Conservation (phyloP, 2,888 invertebrate species). For the Trichopoda pennipes region DNA sequence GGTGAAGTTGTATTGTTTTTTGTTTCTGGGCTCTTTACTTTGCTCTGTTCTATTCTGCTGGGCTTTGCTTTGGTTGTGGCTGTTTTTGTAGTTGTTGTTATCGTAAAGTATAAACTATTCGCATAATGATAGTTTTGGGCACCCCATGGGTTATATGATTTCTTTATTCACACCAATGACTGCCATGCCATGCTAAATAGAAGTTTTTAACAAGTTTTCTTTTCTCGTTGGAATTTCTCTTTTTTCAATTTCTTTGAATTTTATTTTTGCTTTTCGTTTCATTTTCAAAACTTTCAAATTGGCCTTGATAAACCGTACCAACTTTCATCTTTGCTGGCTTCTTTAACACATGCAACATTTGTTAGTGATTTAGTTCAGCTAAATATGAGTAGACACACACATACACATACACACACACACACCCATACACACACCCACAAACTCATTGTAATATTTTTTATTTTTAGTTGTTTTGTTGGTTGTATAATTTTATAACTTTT, state of each 20-base stretch:
- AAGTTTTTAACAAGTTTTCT: slow-evolving; percentile 64
- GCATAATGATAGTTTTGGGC: slow-evolving; percentile 31
- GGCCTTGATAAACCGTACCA: slow-evolving; percentile 57
- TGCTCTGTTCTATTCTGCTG: slow-evolving; percentile 3
- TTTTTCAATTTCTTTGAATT: background rate
- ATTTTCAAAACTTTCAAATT: slow-evolving; percentile 51
- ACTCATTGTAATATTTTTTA: background rate
- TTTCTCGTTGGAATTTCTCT: slow-evolving; percentile 28
- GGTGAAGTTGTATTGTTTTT: slow-evolving; percentile 38
- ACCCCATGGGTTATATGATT: slow-evolving; percentile 46
- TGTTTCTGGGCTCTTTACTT: background rate
- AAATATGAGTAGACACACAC: too few relatives aligned
- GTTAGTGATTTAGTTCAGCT: background rate
- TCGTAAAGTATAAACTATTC: slow-evolving; percentile 12
- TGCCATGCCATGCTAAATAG: slow-evolving; percentile 41
- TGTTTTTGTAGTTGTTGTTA: too few relatives aligned
- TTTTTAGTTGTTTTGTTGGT: slow-evolving; percentile 32
- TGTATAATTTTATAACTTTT: slow-evolving; percentile 58
- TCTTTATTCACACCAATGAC: slow-evolving; percentile 43
- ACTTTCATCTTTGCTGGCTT: slow-evolving; percentile 2
- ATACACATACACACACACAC: background rate
- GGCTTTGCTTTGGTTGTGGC: background rate
- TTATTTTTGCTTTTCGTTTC: slow-evolving; percentile 18
- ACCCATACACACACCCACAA: too few relatives aligned
- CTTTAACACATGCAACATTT: slow-evolving; percentile 4